Base-by-base conservation (phyloP, 1,140 invertebrate species). In the Sinonovacula constricta region DNA sequence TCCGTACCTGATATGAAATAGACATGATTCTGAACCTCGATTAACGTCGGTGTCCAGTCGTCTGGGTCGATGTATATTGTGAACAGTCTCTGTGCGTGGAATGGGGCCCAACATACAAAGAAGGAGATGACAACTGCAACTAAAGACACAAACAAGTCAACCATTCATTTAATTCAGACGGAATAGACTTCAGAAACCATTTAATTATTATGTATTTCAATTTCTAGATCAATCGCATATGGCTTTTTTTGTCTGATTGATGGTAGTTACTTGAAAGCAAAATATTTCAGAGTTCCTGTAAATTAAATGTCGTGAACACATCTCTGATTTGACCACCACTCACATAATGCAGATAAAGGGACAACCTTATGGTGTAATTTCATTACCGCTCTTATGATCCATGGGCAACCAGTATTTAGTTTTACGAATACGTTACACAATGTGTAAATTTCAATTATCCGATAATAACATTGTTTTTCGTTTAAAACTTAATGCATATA, bases 91-190 rank as follows among this genome's bases (percentile, higher is more conserved):
- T 97, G 96, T 22, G 95, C 93, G 88, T 98, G 96, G 89, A 97
- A 98, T 22, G 97, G 97, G 2, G 96, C 95, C 96, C 96, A 98
- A 90, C 96, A 97, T n/a, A 97, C 92, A 92, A 97, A 97, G 92
- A 98, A 98, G 18, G 95, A 96, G 51, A 97, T 93, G 26, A 97
- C 96, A 33, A 98, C 96, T 28, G 96, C 96, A 80, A 97, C 97
- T 98, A 93, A 34, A 88, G 85, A 39, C 57, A 57, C 31, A 57
- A 34, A 36, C 31, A 24, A 33, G n/a, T n/a, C 1, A 7, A 39
- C 18, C 34, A 0, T 62, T 24, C 26, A 22, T 18, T 24, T 24
- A 2, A 18, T 53, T 53, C 1, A 53, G 26, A 1, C 26, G 26
- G 51, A 18, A 4, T 14, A 59, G 3, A 28, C 26, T 59, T 59